These are phyloP conservation scores for Terebella lapidaria DNA, from an alignment of 2,888 invertebrate species.

Conservation along the genomic window DNA sequence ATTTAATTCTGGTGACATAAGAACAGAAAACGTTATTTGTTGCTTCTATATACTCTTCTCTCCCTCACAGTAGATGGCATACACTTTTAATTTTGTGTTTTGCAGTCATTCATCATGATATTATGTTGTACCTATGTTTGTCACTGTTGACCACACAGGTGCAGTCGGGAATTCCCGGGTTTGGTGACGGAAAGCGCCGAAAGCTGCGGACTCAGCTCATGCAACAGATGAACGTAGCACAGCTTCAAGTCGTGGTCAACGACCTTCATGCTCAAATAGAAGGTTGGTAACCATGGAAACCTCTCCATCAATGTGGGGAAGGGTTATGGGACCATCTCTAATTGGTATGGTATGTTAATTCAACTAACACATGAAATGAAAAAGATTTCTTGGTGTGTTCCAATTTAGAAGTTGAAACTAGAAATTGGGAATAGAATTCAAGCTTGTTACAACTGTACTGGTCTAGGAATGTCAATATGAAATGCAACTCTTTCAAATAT, in stretches of 20 bases:
- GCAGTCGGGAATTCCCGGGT: slow-evolving; percentile 68
- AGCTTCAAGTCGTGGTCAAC: slow-evolving; percentile 89
- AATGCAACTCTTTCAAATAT: too few relatives aligned
- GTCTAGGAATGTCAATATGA: too few relatives aligned
- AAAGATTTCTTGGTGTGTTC: too few relatives aligned
- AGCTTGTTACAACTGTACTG: too few relatives aligned
- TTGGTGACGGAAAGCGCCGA: slow-evolving; percentile 65
- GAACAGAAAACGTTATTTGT: too few relatives aligned
- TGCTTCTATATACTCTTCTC: background rate
- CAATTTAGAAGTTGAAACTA: too few relatives aligned
- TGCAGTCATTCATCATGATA: background rate
- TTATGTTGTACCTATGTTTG: background rate
- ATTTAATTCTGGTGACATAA: too few relatives aligned
- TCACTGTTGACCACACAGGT: background rate
- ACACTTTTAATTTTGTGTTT: background rate
- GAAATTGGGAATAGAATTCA: too few relatives aligned
- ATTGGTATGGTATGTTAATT: too few relatives aligned
- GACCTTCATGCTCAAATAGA: slow-evolving; percentile 92
- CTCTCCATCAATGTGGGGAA: too few relatives aligned
- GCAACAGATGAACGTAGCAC: slow-evolving; percentile 89
- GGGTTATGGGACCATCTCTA: too few relatives aligned
- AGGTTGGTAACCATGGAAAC: slow-evolving; percentile 48
- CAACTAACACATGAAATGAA: too few relatives aligned
- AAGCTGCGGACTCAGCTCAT: slow-evolving; percentile 77
- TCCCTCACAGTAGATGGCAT: background rate